phyloP scores from a whole-genome alignment of 2,888 invertebrate species.

The Galerucella pusilla region DNA sequence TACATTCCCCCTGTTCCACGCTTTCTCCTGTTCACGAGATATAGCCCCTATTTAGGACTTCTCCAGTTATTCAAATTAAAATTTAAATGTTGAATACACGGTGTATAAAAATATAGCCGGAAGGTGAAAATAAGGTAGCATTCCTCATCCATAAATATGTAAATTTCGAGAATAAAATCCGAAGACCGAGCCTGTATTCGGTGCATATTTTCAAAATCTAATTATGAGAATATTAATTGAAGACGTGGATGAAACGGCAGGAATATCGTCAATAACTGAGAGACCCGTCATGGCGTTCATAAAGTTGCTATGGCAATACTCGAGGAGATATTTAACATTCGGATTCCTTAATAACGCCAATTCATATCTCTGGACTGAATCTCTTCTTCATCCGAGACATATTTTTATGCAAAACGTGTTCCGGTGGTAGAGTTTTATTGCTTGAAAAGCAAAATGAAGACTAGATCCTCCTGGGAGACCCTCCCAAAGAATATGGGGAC shows the following conservation, averaged over 20 bases:
- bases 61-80: no score
- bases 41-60: no score
- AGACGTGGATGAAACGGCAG: conserved; percentile 26
- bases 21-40: no score
- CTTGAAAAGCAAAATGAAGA: conserved; percentile 62
- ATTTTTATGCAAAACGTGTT: conserved; percentile 65
- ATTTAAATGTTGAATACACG: no score
- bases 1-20: no score
- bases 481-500: conserved; percentile 56
- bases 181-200: conserved; percentile 28
- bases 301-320: conserved; percentile 42
- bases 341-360: conserved; percentile 61
- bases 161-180: conserved; percentile 20
- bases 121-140: not conserved
- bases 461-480: conserved; percentile 57
- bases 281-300: conserved; percentile 35
- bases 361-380: conserved; percentile 60
- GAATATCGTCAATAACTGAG: conserved; percentile 33
- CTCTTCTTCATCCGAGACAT: conserved; percentile 60
- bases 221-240: conserved; percentile 35
- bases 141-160: conserved; percentile 23
- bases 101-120: not conserved
- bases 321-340: conserved; percentile 59
- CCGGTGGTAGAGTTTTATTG: conserved; percentile 63
- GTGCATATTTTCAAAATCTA: conserved; percentile 33